Percentiles rank a stretch among this genome's conserved stretches.
phyloP scores from a whole-genome alignment of 2,113 vertebrate genomes.

The Tursiops truncatus region DNA sequence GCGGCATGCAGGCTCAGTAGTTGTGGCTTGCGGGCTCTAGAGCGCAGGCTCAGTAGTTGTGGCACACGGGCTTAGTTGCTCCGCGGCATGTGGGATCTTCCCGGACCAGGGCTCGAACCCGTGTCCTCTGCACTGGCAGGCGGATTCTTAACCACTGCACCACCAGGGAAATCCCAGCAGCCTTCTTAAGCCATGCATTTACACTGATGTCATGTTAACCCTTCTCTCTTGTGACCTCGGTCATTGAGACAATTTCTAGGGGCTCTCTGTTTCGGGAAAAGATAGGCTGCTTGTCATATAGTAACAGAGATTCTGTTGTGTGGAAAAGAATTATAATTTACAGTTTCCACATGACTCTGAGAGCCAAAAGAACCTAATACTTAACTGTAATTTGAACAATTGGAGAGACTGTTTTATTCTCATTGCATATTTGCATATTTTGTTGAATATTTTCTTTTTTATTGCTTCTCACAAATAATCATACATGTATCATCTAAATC shows the following conservation, averaged over 20 bases:
- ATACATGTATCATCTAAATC: not conserved
- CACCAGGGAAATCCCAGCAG: not conserved
- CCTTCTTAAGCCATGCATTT: constrained; percentile 20
- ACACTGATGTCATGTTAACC: constrained; percentile 18
- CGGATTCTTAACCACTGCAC: too few species aligned
- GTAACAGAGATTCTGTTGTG: constrained; percentile 56
- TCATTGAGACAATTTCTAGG: constrained; percentile 34
- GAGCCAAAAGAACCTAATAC: not conserved
- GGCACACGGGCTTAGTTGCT: too few species aligned
- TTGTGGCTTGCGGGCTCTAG: too few species aligned
- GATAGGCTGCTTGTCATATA: constrained; percentile 37
- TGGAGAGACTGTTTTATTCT: constrained; percentile 42
- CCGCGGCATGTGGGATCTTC: too few species aligned
- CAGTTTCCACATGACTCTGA: not conserved
- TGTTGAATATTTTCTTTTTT: constrained; percentile 8
- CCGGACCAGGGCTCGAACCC: too few species aligned
- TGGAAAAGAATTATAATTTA: constrained; percentile 39
- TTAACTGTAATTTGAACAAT: not conserved
- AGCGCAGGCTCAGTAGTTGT: too few species aligned
- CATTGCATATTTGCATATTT: constrained; percentile 42
- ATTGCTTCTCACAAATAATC: not conserved
- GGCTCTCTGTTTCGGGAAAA: constrained; percentile 48
- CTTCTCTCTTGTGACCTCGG: constrained; percentile 13
- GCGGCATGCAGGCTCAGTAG: too few species aligned
- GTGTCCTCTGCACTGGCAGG: too few species aligned